Evolutionary conservation across 2,888 invertebrate genomes (phyloP), one percentile per base, ranked within the genome.

Genomic region (Aspidiotus destructor): DNA sequence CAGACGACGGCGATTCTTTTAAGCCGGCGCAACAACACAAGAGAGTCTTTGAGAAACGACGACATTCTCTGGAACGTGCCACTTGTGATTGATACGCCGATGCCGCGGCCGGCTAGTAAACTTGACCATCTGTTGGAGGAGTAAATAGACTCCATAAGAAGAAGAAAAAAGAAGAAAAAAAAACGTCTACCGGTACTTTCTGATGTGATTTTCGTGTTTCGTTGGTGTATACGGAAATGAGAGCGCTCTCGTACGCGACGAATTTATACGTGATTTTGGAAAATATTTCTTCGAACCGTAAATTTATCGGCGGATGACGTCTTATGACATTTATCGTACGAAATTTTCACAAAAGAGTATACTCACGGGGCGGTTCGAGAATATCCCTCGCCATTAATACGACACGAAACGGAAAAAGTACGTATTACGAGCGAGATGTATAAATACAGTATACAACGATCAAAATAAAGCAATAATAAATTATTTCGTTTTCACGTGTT

Each of bases 371-470:
- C 48, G 48, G 48, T 48, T n/a, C 48, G n/a, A 48, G n/a, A n/a
- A 48, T 48, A n/a, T n/a, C n/a, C n/a, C n/a, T 48, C 48, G 48
- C 48, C 48, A 48, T 48, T 48, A 48, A 48, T 48, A n/a, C n/a
- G 48, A 48, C 48, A 48, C 48, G 3, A n/a, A 48, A n/a, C 10
- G 48, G n/a, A 48, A 48, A 48, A 48, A 48, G 48, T 48, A 11
- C 28, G 28, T 28, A 28, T 28, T 28, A 28, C 28, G 28, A 28
- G 28, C 48, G n/a, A 48, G 48, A 48, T 3, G n/a, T 13, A 48
- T 48, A 48, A 28, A 28, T 28, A 48, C 48, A 48, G 48, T 11
- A 11, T 48, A n/a, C n/a, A 28, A 48, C 48, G 48, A 48, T 48
- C 48, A 48, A 48, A 48, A 48, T 48, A 48, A 28, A 28, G 28